Base-by-base conservation (phyloP, 2,888 invertebrate genomes). In the Apocheima hispidaria region DNA sequence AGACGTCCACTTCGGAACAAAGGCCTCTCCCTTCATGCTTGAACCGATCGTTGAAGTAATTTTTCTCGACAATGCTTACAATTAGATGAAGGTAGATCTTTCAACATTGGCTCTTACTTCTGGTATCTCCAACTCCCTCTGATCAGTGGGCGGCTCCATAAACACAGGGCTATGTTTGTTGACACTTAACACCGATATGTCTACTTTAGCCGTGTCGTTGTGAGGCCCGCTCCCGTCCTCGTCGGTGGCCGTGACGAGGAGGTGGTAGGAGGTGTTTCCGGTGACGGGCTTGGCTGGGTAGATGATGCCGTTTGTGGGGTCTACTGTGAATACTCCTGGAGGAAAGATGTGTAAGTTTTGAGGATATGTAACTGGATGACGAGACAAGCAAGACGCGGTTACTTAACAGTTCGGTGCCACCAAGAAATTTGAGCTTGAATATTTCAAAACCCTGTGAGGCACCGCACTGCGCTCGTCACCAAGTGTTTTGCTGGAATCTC, bases 151-250 rank as follows among this genome's bases (percentile, higher is more conserved):
- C 0, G 98, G 98, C 77, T 95, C 94, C 6, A 96, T 93, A 82
- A 98, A 98, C 59, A 94, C 94, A 0, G 98, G 98, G 46, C 96
- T 95, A 79, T 97, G 95, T 70, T 96, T 95, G 88, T 98, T 98
- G 0, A 97, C 96, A 61, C 96, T 95, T 18, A 96, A 90, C 30
- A 97, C 96, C 41, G 95, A 93, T 53, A 98, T 95, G 69, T 95
- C 94, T 2, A 98, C 95, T n/a, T 92, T 90, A 0, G 97, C 96
- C 0, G 90, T 90, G 77, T 96, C 97, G 0, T 91, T 88, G 77
- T 95, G 94, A 0, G 94, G 93, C 0, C 95, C 96, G 14, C 88
- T 90, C 0, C 96, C 96, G 10, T 94, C 95, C 44, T 94, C 95
- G 83, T 98, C 98, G 4, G 95, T 93, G 0, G 97, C 98, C 66